Conservation (phyloP, 1,140 invertebrate genomes). For the Bombus impatiens region DNA sequence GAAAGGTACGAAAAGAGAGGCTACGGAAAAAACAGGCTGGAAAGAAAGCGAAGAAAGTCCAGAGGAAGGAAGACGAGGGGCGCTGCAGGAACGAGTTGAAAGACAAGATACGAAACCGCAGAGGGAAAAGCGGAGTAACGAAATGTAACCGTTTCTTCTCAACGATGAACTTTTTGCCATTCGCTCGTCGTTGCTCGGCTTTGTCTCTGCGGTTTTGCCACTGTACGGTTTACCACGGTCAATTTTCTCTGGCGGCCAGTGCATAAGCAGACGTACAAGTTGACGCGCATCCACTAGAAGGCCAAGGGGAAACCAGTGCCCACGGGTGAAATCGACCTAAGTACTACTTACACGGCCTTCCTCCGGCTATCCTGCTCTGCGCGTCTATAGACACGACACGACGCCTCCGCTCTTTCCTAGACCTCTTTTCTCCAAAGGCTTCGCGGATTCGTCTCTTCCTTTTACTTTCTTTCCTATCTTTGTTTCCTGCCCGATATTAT, state of each 20-base stretch:
- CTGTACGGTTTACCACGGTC: neutral
- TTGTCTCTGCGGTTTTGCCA: constrained; percentile 5
- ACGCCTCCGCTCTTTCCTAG: neutral
- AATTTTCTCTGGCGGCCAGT: neutral
- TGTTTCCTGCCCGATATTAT: neutral
- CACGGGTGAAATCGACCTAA: neutral
- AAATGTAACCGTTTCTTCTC: constrained; percentile 23
- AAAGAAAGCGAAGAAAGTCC: constrained; percentile 14
- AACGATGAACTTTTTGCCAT: neutral
- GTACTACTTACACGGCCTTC: neutral
- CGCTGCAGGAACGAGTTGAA: neutral
- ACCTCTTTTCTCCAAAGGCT: neutral
- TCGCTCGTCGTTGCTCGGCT: neutral
- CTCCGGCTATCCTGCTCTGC: neutral
- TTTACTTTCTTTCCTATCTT: neutral
- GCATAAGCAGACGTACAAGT: constrained; percentile 47
- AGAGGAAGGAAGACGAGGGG: constrained; percentile 17
- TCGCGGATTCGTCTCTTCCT: too few relatives aligned
- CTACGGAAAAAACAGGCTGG: neutral
- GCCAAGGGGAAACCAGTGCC: constrained; percentile 44
- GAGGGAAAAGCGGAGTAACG: constrained; percentile 50
- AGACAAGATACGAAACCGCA: constrained; percentile 41
- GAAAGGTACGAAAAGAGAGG: neutral
- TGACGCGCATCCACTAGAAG: constrained; percentile 15
- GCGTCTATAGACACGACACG: neutral